Evolutionary conservation across 1,140 invertebrate genomes (phyloP), one percentile per base, ranked within the genome.

Genomic region (Halesus radiatus): DNA sequence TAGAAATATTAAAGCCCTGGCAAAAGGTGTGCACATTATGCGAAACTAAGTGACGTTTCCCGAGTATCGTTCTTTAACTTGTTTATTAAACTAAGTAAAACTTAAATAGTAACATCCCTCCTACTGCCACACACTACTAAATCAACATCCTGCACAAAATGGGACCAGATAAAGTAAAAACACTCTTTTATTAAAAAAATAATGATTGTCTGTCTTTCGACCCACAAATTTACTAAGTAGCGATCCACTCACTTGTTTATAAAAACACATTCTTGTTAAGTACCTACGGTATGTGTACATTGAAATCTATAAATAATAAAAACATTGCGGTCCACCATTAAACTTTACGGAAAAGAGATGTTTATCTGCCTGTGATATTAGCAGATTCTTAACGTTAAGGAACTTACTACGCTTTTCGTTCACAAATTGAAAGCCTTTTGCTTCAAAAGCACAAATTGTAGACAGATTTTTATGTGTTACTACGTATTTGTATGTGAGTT

Each of bases 331-430:
- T 83, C 82, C 82, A 83, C 50, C 82, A 73, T 79, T 75, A 75
- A 83, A 76, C 78, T 83, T 76, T 76, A 72, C 79, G 79, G 75
- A 80, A 79, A 79, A 79, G 78, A 75, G 32, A 80, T 76, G 80
- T 83, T 78, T 83, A 78, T 83, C 82, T 83, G 82, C 82, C 82
- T 83, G 82, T 83, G 82, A 83, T 83, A 83, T 83, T 83, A 83
- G 82, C 82, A 83, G 82, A 83, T 80, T 79, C 62, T 79, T 80
- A 78, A 78, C 29, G 23, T 77, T 81, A 81, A 78, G 77, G 60
- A 72, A 72, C n/a, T 60, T 29, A 72, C 29, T 72, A 79, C 56
- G 77, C 53, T 79, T 79, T 66, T 68, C 26, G 54, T 75, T 75
- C 53, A 58, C 45, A 75, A n/a, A 75, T 58, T 58, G 53, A 73